Evolutionary conservation across 2,113 vertebrate genomes (phyloP), one percentile per base, ranked within the genome.

Genomic region (Eulemur macaco): DNA sequence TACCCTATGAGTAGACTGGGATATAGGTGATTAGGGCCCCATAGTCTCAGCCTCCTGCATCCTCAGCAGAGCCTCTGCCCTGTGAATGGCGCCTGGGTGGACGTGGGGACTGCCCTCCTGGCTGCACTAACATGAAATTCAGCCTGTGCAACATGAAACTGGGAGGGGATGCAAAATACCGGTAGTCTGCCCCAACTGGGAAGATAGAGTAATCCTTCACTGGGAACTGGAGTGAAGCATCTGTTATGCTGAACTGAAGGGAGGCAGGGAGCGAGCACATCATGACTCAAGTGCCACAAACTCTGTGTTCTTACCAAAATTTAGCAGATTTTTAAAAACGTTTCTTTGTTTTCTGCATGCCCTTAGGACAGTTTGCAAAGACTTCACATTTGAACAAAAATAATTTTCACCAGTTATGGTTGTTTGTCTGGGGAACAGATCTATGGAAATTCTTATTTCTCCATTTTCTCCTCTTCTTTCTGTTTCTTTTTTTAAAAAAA

Each of bases 221-320:
- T 71, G 8, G 80, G 18, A 64, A 74, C 66, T 77, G 23, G 15
- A 86, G 27, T 27, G n/a, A 27, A 42, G 23, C 37, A 84, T 92
- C 69, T 39, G 4, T 60, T 34, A 21, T 15, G 12, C 2, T 52
- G 71, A 74, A 42, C 29, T 54, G 20, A 11, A 25, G 2, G 8
- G 17, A 8, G 29, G 47, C 6, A 34, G 8, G n/a, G 3, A 81
- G 34, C 25, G 50, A 64, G 8, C 12, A 52, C 34, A 14, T 34
- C 9, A 66, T 60, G 1, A 56, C 17, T 95, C 31, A 82, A 47
- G 9, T 78, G 29, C 27, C 47, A 64, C 8, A 66, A 69, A 78
- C 85, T 96, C 37, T 60, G 10, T 64, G 10, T 89, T 81, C 42
- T 94, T 89, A 71, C 45, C n/a, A 91, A 83, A 8, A 95, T 82